Evolutionary conservation across 2,888 invertebrate species (phyloP).

Genomic region (Chrysolina haemoptera): DNA sequence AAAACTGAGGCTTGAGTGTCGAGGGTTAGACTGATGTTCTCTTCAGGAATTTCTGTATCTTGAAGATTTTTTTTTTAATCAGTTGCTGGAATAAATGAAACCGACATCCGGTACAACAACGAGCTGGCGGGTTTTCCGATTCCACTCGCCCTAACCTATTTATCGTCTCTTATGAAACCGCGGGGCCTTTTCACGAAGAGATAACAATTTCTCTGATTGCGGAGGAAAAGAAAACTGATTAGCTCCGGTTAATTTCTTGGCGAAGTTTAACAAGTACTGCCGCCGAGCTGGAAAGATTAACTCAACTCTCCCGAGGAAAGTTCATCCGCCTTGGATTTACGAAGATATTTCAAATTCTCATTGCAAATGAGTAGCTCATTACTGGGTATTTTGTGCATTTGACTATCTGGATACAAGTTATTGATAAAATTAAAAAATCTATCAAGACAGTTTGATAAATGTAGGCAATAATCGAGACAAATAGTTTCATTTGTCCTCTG

Average conservation of each 20-base stretch:
- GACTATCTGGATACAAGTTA: too few species aligned
- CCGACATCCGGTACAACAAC: too few species aligned
- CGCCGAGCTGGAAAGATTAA: slow-evolving; percentile 20
- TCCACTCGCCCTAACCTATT: background rate
- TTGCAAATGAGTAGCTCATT: background rate
- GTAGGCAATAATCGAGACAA: too few species aligned
- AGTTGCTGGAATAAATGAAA: too few species aligned
- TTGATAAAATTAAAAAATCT: too few species aligned
- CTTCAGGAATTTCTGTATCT: background rate
- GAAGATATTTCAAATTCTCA: slow-evolving; percentile 2
- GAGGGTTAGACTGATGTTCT: too few species aligned
- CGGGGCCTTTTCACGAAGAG: background rate
- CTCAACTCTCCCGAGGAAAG: slow-evolving; percentile 5
- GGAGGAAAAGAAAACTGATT: slow-evolving; percentile 8
- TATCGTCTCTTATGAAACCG: slow-evolving; percentile 4
- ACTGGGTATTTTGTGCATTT: background rate
- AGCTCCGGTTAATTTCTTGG: slow-evolving; percentile 19
- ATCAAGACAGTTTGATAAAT: too few species aligned
- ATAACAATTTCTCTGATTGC: slow-evolving; percentile 17
- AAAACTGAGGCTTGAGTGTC: too few species aligned
- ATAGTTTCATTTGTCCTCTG: too few species aligned
- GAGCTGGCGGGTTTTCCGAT: background rate
- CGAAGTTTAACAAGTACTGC: slow-evolving; percentile 14
- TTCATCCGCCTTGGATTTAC: background rate
- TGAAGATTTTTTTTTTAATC: background rate